Evolutionary conservation across 2,888 invertebrate genomes (phyloP), one percentile per base, ranked within the genome.

Genomic region (Helleia helle): DNA sequence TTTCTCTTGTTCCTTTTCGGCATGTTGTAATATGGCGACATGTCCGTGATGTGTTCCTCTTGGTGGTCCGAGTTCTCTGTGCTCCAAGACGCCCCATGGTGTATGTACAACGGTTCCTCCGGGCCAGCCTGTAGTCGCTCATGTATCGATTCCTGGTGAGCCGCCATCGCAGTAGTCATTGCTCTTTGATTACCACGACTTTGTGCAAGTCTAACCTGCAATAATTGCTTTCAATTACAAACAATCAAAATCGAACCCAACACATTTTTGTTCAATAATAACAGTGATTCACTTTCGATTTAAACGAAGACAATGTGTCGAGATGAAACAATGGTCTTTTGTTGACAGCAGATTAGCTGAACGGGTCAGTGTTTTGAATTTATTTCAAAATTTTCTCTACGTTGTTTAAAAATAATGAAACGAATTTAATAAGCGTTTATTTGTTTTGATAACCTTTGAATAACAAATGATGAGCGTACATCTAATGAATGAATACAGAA

Each of bases 1-100:
- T 93, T 93, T 52, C 93, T 79, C 57, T 92, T 92, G 80, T 92
- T 92, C 57, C 91, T 86, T 68, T 90, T 89, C 47, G 88, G 88
- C 65, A 84, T 77, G 53, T 85, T 86, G 59, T 79, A 77, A 61
- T 80, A 80, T 1, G 79, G 77, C 3, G 83, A 73, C 62, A 77
- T 65, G 51, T 77, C 73, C 2, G 73, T 57, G 61, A 67, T 71
- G 51, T 71, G 73, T 43, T 77, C 81, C 28, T 77, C 77, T 49
- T 76, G 75, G 57, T 81, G 58, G 42, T 79, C 75, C 5, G 65
- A 55, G 41, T 67, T 56, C 46, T 77, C 79, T 31, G 86, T 74
- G 44, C 81, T 79, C 70, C 89, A 88, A 49, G 87, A 75, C 47
- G 86, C 73, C 41, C 86, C 87, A 71, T 86, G 85, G 50, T 77